phyloP scores from a whole-genome alignment of 2,797 vertebrate species.

The Urocyon cinereoargenteus region DNA sequence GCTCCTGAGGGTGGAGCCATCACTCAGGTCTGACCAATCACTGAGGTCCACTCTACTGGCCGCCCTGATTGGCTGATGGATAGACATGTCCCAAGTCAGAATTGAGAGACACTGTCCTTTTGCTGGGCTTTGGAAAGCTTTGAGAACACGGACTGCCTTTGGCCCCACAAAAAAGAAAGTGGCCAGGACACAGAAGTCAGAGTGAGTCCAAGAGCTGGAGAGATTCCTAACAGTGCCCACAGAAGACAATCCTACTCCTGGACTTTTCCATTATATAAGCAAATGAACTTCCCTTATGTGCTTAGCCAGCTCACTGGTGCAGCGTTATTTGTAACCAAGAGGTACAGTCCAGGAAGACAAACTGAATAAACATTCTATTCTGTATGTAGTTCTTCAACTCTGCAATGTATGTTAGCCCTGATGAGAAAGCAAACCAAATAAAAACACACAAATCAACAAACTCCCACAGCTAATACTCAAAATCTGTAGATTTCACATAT shows the following conservation, averaged over 20 bases:
- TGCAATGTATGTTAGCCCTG: not conserved
- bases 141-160: not conserved
- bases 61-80: conserved; percentile 1
- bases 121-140: not conserved
- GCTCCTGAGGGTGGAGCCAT: not conserved
- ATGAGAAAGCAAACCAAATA: not conserved
- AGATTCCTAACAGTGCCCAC: not conserved
- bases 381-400: not conserved
- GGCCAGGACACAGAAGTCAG: not conserved
- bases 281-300: not conserved
- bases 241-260: not conserved
- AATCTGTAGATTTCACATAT: not conserved
- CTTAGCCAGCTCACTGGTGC: not conserved
- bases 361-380: not conserved
- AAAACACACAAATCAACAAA: not conserved
- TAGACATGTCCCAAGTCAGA: not conserved
- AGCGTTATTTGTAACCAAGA: not conserved
- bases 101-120: not conserved
- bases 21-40: conserved; percentile 22
- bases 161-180: not conserved
- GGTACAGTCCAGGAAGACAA: not conserved
- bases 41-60: not conserved
- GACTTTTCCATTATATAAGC: not conserved
- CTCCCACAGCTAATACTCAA: not conserved
- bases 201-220: not conserved